Percentiles rank a stretch among this genome's conserved stretches.
Conservation (phyloP, 2,888 invertebrate genomes). For the Nephrotoma flavescens region DNA sequence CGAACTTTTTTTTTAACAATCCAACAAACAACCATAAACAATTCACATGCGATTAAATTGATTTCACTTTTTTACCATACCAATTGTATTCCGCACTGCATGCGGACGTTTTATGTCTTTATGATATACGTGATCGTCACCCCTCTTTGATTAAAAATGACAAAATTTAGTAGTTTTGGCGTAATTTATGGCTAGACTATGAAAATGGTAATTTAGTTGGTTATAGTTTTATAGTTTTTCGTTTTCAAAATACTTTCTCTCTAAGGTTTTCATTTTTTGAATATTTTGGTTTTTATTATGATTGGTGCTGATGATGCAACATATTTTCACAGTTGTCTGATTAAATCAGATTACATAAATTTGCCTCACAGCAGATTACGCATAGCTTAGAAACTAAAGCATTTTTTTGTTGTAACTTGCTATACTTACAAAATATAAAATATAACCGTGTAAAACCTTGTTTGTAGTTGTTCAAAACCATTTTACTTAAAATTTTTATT, state of each 20-base stretch:
- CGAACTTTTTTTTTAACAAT: neutral
- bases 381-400: no score
- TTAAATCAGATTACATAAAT: no score
- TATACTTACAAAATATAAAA: no score
- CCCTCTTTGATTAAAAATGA: neutral
- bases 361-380: no score
- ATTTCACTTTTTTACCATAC: neutral
- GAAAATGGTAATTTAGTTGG: neutral
- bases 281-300: no score
- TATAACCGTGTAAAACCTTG: no score
- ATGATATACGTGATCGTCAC: neutral
- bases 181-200: neutral
- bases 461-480: no score
- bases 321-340: no score
- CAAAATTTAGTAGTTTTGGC: neutral
- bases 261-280: no score
- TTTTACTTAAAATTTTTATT: no score
- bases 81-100: neutral
- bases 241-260: neutral
- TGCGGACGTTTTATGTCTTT: neutral
- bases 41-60: neutral
- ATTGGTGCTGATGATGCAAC: no score
- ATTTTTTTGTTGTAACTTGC: no score
- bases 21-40: neutral
- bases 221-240: neutral